Conservation (phyloP, 1,140 invertebrate genomes). For the Aphis craccivora region DNA sequence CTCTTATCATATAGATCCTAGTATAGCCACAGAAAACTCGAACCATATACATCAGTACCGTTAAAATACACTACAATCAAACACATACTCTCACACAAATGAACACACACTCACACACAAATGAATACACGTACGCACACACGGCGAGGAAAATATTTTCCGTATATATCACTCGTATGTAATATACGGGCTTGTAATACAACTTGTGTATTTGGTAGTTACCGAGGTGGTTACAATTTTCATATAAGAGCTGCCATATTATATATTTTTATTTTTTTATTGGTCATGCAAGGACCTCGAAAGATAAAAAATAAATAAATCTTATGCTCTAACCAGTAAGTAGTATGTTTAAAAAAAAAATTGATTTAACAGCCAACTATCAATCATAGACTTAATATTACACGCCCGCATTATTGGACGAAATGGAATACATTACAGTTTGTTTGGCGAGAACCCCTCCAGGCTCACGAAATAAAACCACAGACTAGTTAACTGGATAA, state of each 20-base stretch:
- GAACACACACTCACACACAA: too few relatives aligned
- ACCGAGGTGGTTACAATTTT: constrained; percentile 50
- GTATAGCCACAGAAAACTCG: neutral
- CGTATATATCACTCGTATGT: neutral
- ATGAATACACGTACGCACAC: neutral
- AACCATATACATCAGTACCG: neutral
- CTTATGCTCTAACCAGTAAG: constrained; percentile 11
- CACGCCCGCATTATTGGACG: neutral
- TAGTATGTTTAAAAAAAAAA: constrained; percentile 54
- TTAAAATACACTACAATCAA: neutral
- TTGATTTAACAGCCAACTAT: constrained; percentile 32
- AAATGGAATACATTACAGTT: constrained; percentile 25
- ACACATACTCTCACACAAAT: too few relatives aligned
- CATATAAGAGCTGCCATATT: constrained; percentile 8
- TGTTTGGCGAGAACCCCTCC: constrained; percentile 23
- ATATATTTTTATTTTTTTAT: neutral
- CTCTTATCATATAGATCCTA: neutral
- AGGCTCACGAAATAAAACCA: constrained; percentile 28
- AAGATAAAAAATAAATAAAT: constrained; percentile 36
- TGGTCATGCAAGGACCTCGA: neutral
- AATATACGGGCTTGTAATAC: constrained; percentile 3
- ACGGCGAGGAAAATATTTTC: too few relatives aligned
- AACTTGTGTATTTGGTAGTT: constrained; percentile 26
- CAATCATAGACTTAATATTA: constrained; percentile 55
- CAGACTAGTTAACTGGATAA: constrained; percentile 25